Conservation (phyloP, 2,888 invertebrate species). For the Ornithoptera priamus region DNA sequence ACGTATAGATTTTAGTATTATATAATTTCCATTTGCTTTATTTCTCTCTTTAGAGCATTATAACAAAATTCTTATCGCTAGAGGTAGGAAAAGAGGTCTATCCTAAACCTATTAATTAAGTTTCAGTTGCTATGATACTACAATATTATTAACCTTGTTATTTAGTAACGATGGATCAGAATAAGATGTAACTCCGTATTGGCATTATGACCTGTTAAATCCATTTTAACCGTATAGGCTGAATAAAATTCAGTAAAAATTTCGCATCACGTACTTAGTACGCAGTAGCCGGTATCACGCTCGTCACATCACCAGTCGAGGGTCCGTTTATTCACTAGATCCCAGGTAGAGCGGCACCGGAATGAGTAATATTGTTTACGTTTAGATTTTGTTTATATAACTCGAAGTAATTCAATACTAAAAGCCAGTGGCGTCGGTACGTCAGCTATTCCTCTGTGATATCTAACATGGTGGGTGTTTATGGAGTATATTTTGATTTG, state of each 20-base stretch:
- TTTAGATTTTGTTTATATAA: slow-evolving; percentile 24
- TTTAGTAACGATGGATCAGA: background rate
- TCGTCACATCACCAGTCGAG: slow-evolving; percentile 5
- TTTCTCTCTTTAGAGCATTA: too few species aligned
- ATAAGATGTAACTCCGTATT: background rate
- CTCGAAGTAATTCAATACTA: slow-evolving; percentile 24
- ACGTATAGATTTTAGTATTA: too few species aligned
- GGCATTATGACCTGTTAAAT: background rate
- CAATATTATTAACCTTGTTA: background rate
- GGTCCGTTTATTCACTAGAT: slow-evolving; percentile 4
- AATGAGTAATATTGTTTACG: slow-evolving; percentile 27
- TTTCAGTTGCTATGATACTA: background rate
- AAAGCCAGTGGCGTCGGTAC: slow-evolving; percentile 10
- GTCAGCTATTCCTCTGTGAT: slow-evolving; percentile 24
- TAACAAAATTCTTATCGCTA: too few species aligned
- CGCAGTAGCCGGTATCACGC: background rate
- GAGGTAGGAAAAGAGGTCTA: too few species aligned
- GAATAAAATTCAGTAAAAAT: background rate
- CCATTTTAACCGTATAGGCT: background rate
- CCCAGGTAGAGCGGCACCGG: slow-evolving; percentile 15
- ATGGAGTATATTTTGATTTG: slow-evolving; percentile 22
- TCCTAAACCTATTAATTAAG: background rate
- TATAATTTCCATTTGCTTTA: too few species aligned
- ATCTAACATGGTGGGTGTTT: slow-evolving; percentile 16
- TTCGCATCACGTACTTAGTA: background rate